Conservation (phyloP, 1,140 invertebrate species). For the Archivesica marissinica region DNA sequence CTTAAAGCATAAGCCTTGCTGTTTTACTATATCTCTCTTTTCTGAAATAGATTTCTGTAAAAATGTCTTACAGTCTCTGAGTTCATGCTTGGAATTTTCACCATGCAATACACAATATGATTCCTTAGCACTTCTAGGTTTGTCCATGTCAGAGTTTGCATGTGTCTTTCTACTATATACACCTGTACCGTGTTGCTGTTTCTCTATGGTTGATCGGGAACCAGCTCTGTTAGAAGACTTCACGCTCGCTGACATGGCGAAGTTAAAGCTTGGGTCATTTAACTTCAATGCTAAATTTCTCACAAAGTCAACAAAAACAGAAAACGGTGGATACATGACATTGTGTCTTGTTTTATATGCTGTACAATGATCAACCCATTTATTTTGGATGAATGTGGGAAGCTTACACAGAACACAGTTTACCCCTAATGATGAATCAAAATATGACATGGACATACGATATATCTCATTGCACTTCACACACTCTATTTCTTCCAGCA, state of each 20-base stretch:
- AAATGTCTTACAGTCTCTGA: conserved; percentile 3
- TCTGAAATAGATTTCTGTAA: neutral
- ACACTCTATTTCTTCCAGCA: conserved; percentile 7
- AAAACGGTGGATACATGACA: conserved; percentile 60
- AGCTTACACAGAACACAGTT: neutral
- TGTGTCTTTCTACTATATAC: conserved; percentile 11
- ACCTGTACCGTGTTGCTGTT: conserved; percentile 1
- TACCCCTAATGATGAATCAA: conserved; percentile 9
- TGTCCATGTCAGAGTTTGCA: neutral
- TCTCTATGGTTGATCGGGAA: neutral
- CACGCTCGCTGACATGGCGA: neutral
- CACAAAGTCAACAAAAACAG: conserved; percentile 61
- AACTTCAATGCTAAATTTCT: neutral
- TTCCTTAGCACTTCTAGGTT: neutral
- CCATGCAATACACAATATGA: conserved; percentile 4
- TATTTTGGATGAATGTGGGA: conserved; percentile 26
- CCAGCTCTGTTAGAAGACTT: neutral
- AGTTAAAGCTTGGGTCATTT: conserved; percentile 62
- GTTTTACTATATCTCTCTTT: neutral
- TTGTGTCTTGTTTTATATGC: neutral
- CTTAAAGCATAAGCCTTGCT: conserved; percentile 13
- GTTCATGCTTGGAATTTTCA: neutral
- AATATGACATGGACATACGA: neutral
- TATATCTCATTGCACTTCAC: neutral
- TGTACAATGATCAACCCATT: neutral